phyloP scores from a whole-genome alignment of 2,888 invertebrate genomes.

The Cheilosia impressa region DNA sequence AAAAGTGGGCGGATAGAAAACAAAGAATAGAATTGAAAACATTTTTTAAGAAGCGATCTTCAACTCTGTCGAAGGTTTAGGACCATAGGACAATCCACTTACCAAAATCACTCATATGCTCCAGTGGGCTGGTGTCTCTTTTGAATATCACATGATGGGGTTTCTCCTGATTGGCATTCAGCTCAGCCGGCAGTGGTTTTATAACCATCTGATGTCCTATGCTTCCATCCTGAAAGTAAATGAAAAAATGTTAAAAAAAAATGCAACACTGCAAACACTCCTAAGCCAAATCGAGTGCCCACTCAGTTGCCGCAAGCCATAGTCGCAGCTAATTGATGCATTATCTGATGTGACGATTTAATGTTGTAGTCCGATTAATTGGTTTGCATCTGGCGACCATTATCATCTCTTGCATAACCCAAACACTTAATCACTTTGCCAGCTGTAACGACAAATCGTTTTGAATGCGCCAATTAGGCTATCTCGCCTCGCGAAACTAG shows the following conservation, averaged over 20 bases:
- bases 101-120: constrained; percentile 93
- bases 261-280: not conserved
- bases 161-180: constrained; percentile 84
- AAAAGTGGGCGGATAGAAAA: no score
- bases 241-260: constrained; percentile 39
- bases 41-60: no score
- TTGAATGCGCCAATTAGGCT: constrained; percentile 56
- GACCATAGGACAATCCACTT: constrained; percentile 80
- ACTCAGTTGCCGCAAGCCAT: constrained; percentile 14
- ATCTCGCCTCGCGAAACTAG: constrained; percentile 34
- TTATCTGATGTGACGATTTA: constrained; percentile 40
- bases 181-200: constrained; percentile 91
- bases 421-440: constrained; percentile 26
- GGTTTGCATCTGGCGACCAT: constrained; percentile 35
- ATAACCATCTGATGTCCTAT: constrained; percentile 95
- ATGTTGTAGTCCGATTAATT: constrained; percentile 45
- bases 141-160: constrained; percentile 92
- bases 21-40: no score
- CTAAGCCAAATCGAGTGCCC: constrained; percentile 20
- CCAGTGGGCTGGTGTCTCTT: constrained; percentile 84
- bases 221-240: constrained; percentile 91
- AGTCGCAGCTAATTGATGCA: constrained; percentile 16
- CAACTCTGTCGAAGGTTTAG: no score
- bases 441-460: constrained; percentile 58
- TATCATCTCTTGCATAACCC: constrained; percentile 58